phyloP scores from a whole-genome alignment of 1,140 invertebrate genomes.

The Cydia pomonella region DNA sequence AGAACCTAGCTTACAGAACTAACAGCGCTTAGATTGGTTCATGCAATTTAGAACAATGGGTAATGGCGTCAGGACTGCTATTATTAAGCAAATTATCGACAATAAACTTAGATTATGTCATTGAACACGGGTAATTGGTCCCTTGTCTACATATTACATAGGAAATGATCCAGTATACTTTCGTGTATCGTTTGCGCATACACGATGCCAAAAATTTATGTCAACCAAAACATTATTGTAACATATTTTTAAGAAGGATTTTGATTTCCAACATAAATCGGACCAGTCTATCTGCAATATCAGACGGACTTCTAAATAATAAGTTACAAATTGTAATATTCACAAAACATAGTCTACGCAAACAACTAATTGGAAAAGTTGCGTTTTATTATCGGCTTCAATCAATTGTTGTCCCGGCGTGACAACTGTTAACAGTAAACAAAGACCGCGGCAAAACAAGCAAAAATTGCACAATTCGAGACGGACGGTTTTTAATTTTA shows the following conservation, averaged over 20 bases:
- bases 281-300: too few relatives aligned
- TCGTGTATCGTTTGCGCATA: too few relatives aligned
- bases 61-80: neutral
- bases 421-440: neutral
- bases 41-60: neutral
- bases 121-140: neutral
- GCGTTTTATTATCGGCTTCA: neutral
- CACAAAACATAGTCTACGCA: neutral
- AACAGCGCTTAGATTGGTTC: conserved; percentile 6
- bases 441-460: neutral
- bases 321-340: too few relatives aligned
- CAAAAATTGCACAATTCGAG: neutral
- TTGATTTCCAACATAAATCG: too few relatives aligned
- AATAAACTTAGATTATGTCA: neutral
- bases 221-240: too few relatives aligned
- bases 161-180: too few relatives aligned
- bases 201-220: too few relatives aligned
- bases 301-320: too few relatives aligned
- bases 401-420: neutral
- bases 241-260: too few relatives aligned
- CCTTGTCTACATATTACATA: too few relatives aligned
- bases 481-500: neutral
- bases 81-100: neutral
- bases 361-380: conserved; percentile 22
- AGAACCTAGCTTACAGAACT: neutral